Conservation (phyloP, 2,888 invertebrate species). For the Troides aeacus region DNA sequence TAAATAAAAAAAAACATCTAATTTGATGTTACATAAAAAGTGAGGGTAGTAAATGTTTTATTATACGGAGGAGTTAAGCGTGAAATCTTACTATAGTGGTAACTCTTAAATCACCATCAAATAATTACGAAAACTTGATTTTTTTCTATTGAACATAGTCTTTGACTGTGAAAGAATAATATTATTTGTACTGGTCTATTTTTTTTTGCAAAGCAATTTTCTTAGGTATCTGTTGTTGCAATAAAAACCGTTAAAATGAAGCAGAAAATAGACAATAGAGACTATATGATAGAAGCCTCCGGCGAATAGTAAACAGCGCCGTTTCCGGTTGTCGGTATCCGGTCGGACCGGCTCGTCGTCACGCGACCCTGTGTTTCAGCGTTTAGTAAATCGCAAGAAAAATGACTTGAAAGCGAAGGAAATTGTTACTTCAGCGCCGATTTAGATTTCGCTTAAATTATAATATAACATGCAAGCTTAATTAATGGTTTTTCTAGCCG, state of each 20-base stretch:
- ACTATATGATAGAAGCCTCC: slow-evolving; percentile 43
- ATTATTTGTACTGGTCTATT: too few relatives aligned
- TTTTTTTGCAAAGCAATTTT: not conserved
- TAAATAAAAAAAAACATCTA: too few relatives aligned
- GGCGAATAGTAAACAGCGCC: slow-evolving; percentile 48
- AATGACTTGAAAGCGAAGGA: slow-evolving; percentile 20
- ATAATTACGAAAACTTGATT: too few relatives aligned
- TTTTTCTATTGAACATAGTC: too few relatives aligned
- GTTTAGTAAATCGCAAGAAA: slow-evolving; percentile 36
- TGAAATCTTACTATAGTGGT: too few relatives aligned
- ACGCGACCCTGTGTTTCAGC: slow-evolving; percentile 45
- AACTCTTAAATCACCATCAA: too few relatives aligned
- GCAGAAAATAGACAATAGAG: slow-evolving; percentile 41
- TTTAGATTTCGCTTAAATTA: slow-evolving; percentile 21
- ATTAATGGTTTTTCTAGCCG: not conserved
- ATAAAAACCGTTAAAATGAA: slow-evolving; percentile 14
- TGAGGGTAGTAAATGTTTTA: too few relatives aligned
- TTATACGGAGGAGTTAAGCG: too few relatives aligned
- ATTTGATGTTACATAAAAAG: too few relatives aligned
- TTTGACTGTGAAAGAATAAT: too few relatives aligned
- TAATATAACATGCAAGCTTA: slow-evolving; percentile 9
- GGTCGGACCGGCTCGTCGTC: slow-evolving; percentile 45
- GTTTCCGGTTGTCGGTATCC: slow-evolving; percentile 57
- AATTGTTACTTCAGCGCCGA: slow-evolving; percentile 28
- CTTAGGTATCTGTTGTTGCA: not conserved